Evolutionary conservation across 2,113 vertebrate genomes (phyloP).

Genomic region (Gavialis gangeticus): DNA sequence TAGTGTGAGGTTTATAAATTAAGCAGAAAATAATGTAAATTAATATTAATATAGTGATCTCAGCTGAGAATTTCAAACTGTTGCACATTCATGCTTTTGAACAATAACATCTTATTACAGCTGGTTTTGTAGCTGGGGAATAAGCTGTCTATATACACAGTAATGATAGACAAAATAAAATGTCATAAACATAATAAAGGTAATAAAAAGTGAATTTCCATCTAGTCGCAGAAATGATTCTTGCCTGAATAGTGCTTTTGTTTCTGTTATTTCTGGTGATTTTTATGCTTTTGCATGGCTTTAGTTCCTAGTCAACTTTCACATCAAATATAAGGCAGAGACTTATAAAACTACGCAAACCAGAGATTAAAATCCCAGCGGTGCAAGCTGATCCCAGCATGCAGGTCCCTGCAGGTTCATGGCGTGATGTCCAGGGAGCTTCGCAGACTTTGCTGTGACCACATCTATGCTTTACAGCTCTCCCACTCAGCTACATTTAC

Average conservation of each 20-base stretch:
- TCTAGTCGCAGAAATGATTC: slow-evolving; percentile 27
- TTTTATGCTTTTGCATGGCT: not conserved
- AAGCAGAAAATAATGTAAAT: slow-evolving; percentile 70
- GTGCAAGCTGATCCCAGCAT: not conserved
- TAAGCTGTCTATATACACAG: slow-evolving; percentile 51
- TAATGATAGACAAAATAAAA: slow-evolving; percentile 55
- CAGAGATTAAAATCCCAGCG: not conserved
- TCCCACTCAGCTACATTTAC: not conserved
- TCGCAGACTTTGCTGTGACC: not conserved
- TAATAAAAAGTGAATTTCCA: slow-evolving; percentile 46
- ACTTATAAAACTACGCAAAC: not conserved
- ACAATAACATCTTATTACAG: slow-evolving; percentile 25
- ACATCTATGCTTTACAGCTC: not conserved
- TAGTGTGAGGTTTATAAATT: slow-evolving; percentile 64
- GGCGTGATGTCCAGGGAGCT: not conserved
- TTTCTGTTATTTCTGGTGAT: not conserved
- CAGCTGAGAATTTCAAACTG: slow-evolving; percentile 57
- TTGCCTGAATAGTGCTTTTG: not conserved
- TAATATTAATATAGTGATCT: slow-evolving; percentile 70
- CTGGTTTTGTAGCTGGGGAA: slow-evolving; percentile 50
- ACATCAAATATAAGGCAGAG: not conserved
- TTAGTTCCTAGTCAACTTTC: not conserved
- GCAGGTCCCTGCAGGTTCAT: not conserved
- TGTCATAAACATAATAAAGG: not conserved
- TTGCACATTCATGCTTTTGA: slow-evolving; percentile 71